These are phyloP conservation scores for Pocillopora damicornis DNA, from an alignment of 64 coral and sea anemone species.

Conservation along the genomic window DNA sequence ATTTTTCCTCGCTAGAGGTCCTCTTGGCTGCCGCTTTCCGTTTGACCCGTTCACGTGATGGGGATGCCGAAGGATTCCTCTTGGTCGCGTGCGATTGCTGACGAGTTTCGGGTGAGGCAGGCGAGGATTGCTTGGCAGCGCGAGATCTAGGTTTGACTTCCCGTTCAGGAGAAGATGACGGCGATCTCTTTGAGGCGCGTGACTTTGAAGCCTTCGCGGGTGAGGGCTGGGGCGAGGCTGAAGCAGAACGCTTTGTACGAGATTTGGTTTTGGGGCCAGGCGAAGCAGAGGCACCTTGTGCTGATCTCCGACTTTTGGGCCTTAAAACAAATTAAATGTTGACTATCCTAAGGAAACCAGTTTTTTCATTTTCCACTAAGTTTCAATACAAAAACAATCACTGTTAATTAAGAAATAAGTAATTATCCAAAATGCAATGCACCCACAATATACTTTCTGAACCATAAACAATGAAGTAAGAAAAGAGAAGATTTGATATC, in stretches of 20 bases:
- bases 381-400: no score
- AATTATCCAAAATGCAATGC: background rate
- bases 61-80: slow-evolving; percentile 46
- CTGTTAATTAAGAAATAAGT: no score
- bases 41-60: slow-evolving; percentile 39
- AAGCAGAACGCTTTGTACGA: slow-evolving; percentile 29
- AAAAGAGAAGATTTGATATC: no score
- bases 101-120: slow-evolving; percentile 35
- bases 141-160: slow-evolving; percentile 17
- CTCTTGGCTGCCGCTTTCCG: slow-evolving; percentile 37
- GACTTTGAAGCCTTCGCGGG: slow-evolving; percentile 19
- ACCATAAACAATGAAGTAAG: background rate
- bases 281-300: background rate
- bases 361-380: no score
- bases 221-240: slow-evolving; percentile 21
- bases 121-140: slow-evolving; percentile 37
- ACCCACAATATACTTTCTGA: background rate
- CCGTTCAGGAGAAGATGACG: slow-evolving; percentile 35
- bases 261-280: slow-evolving; percentile 31
- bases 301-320: slow-evolving; percentile 37
- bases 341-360: background rate
- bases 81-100: slow-evolving; percentile 12
- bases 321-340: background rate
- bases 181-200: slow-evolving; percentile 24
- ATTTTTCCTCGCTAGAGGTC: slow-evolving; percentile 38